phyloP scores from a whole-genome alignment of 2,113 vertebrate species.

The Nycticryphes semicollaris region DNA sequence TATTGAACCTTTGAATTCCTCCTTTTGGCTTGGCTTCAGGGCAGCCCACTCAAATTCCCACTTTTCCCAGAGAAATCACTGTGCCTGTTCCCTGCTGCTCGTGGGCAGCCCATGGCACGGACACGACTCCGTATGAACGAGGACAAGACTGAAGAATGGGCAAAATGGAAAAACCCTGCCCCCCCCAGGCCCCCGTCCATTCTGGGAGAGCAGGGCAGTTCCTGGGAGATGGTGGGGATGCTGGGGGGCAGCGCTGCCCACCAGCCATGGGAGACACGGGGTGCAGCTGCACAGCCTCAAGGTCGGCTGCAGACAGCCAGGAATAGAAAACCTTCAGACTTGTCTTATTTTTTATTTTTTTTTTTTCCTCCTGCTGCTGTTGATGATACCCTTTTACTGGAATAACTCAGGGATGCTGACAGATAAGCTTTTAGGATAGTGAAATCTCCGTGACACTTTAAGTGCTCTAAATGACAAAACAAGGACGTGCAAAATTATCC shows the following conservation, averaged over 20 bases:
- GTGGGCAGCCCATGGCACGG: background rate
- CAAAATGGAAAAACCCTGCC: background rate
- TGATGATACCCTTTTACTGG: constrained; percentile 67
- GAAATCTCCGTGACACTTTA: constrained; percentile 69
- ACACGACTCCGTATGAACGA: accelerated
- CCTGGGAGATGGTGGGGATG: background rate
- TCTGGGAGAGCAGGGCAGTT: accelerated
- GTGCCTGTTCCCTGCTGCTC: background rate
- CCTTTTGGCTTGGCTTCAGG: background rate
- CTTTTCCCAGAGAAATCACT: background rate
- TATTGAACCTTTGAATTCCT: accelerated
- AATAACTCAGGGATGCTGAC: constrained; percentile 69
- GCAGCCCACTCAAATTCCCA: accelerated
- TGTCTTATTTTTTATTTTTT: background rate
- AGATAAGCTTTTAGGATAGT: constrained; percentile 62
- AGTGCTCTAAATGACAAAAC: constrained; percentile 71
- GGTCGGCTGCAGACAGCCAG: background rate
- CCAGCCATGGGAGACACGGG: accelerated
- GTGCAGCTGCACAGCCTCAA: background rate
- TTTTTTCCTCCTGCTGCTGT: background rate
- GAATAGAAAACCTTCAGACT: background rate
- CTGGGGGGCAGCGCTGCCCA: background rate
- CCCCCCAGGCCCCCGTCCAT: accelerated
- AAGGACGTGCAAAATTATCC: constrained; percentile 64
- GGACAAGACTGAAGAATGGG: too few species aligned